Percentiles rank a stretch among this genome's conserved stretches.
These are phyloP conservation scores for Cantharis rufa DNA, from an alignment of 2,888 invertebrate genomes.

Conservation along the genomic window DNA sequence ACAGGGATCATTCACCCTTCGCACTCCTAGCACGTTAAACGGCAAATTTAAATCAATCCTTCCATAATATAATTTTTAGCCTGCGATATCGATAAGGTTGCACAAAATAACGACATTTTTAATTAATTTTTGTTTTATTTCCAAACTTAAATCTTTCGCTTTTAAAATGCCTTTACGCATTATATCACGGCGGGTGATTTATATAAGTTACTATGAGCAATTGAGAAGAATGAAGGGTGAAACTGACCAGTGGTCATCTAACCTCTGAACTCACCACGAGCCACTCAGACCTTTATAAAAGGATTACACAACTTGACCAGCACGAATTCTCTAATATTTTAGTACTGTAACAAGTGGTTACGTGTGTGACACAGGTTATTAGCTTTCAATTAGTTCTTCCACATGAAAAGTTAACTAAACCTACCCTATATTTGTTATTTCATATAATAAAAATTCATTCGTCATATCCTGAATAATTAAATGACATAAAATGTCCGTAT, in stretches of 20 bases:
- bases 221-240: constrained; percentile 34
- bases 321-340: constrained; percentile 30
- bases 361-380: constrained; percentile 19
- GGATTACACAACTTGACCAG: constrained; percentile 43
- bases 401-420: not conserved
- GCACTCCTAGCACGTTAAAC: constrained; percentile 15
- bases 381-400: not conserved
- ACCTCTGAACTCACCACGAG: constrained; percentile 49
- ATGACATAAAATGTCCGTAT: no score
- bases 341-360: constrained; percentile 32
- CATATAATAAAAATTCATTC: not conserved
- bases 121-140: not conserved
- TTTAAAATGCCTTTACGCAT: not conserved
- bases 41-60: constrained; percentile 16
- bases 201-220: constrained; percentile 37
- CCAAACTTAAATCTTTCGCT: not conserved
- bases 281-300: constrained; percentile 47
- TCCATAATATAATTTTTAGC: not conserved
- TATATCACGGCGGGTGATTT: constrained; percentile 35
- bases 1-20: constrained; percentile 28
- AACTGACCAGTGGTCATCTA: constrained; percentile 47
- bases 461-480: no score
- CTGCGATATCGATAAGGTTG: not conserved
- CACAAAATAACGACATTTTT: not conserved
- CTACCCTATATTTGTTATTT: not conserved